Conservation (phyloP, 1,140 invertebrate species). For the Cyphomyrmex costatus region DNA sequence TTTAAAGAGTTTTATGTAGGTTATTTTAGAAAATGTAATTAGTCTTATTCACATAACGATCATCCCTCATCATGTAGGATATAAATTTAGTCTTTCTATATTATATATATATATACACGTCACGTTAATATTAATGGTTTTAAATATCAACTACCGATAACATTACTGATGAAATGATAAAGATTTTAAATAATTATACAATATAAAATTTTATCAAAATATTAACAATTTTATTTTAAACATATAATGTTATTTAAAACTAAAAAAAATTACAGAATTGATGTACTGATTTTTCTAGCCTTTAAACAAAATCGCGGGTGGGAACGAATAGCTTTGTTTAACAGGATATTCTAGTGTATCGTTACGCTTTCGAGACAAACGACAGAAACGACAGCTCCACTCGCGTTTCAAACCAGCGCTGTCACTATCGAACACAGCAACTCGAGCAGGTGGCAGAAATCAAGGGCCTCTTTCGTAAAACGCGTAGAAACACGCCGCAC, state of each 20-base stretch:
- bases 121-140: constrained; percentile 33
- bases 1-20: background rate
- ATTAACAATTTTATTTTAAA: background rate
- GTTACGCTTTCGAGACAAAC: constrained; percentile 12
- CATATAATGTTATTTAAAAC: background rate
- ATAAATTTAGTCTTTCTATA: constrained; percentile 15
- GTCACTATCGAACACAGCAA: constrained; percentile 20
- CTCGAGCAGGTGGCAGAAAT: constrained; percentile 37
- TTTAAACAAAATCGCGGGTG: background rate
- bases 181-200: background rate
- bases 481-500: background rate
- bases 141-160: constrained; percentile 30
- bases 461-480: constrained; percentile 16
- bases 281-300: background rate
- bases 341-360: constrained; percentile 12
- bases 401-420: constrained; percentile 15
- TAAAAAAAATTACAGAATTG: background rate
- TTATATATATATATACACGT: no score
- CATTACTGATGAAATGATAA: background rate
- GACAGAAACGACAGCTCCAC: constrained; percentile 8
- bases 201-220: constrained; percentile 1
- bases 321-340: constrained; percentile 8
- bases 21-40: constrained; percentile 18
- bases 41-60: background rate
- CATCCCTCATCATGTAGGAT: background rate